phyloP scores from a whole-genome alignment of 1,140 invertebrate species.

The Anastrepha obliqua region DNA sequence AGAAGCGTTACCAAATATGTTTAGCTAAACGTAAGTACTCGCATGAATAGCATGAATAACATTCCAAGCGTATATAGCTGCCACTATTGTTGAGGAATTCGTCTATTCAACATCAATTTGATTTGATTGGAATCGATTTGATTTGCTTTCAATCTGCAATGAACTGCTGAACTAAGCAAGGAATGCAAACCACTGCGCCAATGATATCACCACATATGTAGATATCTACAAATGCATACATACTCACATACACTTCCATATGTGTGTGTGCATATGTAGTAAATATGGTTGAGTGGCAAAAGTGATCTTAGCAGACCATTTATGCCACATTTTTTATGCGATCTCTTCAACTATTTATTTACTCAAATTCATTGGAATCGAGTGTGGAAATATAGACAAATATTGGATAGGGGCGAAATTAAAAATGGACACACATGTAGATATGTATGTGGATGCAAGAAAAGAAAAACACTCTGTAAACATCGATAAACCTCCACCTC shows the following conservation, averaged over 20 bases:
- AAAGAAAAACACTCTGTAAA: neutral
- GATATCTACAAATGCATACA: no score
- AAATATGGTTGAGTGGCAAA: no score
- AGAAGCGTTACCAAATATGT: neutral
- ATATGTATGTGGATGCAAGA: neutral
- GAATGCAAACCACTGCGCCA: neutral
- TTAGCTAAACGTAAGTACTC: no score
- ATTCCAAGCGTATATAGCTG: neutral
- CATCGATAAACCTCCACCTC: neutral
- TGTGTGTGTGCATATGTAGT: no score
- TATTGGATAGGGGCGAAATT: neutral
- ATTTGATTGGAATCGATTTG: conserved; percentile 46
- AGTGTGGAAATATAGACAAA: conserved; percentile 1
- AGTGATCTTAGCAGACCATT: no score
- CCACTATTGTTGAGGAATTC: conserved; percentile 3
- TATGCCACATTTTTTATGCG: no score
- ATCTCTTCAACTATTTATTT: neutral
- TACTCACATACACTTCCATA: no score
- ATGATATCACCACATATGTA: no score
- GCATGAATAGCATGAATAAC: no score
- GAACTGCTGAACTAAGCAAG: neutral
- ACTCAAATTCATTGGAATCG: conserved; percentile 24
- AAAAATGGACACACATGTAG: neutral
- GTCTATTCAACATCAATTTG: conserved; percentile 46
- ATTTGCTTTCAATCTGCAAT: conserved; percentile 24